Percentiles rank a stretch among this genome's conserved stretches.
These are phyloP conservation scores for Tapera naevia DNA, from an alignment of 2,797 vertebrate species.

Conservation along the genomic window DNA sequence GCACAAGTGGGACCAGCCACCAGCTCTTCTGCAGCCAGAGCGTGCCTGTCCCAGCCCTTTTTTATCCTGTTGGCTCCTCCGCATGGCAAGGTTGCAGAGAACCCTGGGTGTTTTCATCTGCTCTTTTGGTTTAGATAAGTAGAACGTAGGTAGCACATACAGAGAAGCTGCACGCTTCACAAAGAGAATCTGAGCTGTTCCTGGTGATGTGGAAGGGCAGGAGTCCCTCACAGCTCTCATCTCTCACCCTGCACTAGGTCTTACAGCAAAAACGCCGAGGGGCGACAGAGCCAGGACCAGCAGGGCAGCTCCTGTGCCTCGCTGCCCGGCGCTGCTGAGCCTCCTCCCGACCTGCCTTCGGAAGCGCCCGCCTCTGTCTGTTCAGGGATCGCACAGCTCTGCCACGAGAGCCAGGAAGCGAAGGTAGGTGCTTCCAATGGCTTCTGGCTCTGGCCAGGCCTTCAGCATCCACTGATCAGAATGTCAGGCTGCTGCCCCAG, in stretches of 20 bases:
- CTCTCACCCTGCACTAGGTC: conserved; percentile 55
- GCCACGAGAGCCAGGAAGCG: conserved; percentile 48
- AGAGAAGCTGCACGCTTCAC: not conserved
- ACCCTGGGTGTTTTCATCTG: not conserved
- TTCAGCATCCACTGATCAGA: not conserved
- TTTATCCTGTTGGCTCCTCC: not conserved
- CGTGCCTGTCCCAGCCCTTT: not conserved
- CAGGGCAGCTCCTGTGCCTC: not conserved
- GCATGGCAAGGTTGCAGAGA: not conserved
- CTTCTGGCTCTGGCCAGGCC: not conserved
- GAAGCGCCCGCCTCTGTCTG: conserved; percentile 21
- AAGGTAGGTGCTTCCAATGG: conserved; percentile 41
- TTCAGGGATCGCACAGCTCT: conserved; percentile 24
- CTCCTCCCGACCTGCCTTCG: not conserved
- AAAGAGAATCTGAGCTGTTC: not conserved
- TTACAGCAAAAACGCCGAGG: conserved; percentile 70
- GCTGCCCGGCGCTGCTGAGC: not conserved
- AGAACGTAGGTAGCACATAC: not conserved
- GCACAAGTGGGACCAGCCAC: not conserved
- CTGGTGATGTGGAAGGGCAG: not conserved
- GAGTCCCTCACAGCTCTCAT: not conserved
- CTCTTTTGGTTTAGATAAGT: not conserved
- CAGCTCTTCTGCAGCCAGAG: not conserved
- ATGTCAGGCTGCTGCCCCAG: not conserved
- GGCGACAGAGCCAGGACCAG: conserved; percentile 65